A percentile compares a stretch with the other conserved stretches of the same genome.
phyloP scores from a whole-genome alignment of 2,888 invertebrate genomes.

The Ormyrus rosae region DNA sequence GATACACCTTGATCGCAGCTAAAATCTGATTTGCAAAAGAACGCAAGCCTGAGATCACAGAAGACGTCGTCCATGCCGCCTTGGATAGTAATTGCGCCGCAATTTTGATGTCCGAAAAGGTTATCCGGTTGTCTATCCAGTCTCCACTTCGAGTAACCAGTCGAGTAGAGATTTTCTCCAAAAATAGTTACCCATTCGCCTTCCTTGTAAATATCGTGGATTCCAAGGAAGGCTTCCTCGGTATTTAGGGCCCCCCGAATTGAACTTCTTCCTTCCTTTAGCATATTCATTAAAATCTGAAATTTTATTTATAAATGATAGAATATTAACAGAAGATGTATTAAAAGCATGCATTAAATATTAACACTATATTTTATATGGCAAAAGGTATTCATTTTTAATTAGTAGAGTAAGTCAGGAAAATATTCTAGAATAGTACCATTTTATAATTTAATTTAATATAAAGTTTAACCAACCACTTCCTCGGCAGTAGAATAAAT shows the following conservation, averaged over 20 bases:
- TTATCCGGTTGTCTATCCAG: conserved; percentile 68
- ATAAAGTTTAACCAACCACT: not conserved
- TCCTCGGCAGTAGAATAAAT: conserved; percentile 60
- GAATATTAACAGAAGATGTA: too few species aligned
- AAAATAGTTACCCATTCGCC: conserved; percentile 70
- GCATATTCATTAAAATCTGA: conserved; percentile 60
- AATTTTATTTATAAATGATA: not conserved
- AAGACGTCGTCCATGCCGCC: not conserved
- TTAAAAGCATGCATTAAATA: too few species aligned
- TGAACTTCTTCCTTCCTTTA: conserved; percentile 51
- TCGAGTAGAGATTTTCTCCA: conserved; percentile 68
- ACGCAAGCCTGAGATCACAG: not conserved
- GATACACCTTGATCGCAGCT: too few species aligned
- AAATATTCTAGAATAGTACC: too few species aligned
- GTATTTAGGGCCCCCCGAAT: conserved; percentile 58
- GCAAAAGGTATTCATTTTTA: too few species aligned
- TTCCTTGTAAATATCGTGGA: conserved; percentile 68
- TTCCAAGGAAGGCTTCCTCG: conserved; percentile 62
- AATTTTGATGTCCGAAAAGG: not conserved
- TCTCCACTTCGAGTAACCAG: conserved; percentile 70
- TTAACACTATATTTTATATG: too few species aligned
- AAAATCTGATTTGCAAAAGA: not conserved
- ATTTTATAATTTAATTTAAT: too few species aligned
- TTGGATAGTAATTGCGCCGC: not conserved
- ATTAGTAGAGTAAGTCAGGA: too few species aligned